Conservation (phyloP, 2,888 invertebrate species). For the Archaeoteleia sp. region DNA sequence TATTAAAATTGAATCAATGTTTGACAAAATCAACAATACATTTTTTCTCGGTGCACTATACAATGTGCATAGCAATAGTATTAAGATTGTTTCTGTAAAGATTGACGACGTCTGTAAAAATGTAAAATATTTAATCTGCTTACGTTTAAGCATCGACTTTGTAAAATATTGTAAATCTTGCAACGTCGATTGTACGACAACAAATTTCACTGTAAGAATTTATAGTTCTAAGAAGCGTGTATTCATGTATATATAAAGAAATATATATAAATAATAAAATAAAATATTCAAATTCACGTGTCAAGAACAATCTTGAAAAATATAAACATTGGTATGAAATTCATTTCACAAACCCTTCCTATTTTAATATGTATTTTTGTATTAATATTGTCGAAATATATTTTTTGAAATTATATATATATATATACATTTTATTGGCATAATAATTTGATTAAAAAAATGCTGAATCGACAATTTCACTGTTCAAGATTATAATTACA, state of each 20-base stretch:
- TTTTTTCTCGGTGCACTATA: not conserved
- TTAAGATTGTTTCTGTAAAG: slow-evolving; percentile 9
- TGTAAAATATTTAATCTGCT: slow-evolving; percentile 37
- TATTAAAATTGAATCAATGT: too few species aligned
- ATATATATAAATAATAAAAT: slow-evolving; percentile 30
- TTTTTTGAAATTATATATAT: too few species aligned
- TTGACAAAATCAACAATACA: not conserved
- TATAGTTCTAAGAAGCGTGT: slow-evolving; percentile 38
- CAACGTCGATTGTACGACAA: slow-evolving; percentile 16
- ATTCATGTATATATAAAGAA: slow-evolving; percentile 46
- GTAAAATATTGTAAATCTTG: slow-evolving; percentile 53
- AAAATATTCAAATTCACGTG: slow-evolving; percentile 35
- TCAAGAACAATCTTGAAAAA: slow-evolving; percentile 22
- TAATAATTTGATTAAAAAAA: slow-evolving; percentile 3
- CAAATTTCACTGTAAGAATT: slow-evolving; percentile 33
- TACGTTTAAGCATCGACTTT: slow-evolving; percentile 33
- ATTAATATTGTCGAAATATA: not conserved
- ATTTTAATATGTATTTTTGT: not conserved
- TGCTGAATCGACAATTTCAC: slow-evolving; percentile 5
- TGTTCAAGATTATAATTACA: slow-evolving; percentile 9
- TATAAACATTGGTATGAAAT: too few species aligned
- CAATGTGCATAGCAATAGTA: not conserved
- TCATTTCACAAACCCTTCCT: too few species aligned
- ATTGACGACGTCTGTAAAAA: slow-evolving; percentile 32
- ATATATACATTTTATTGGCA: too few species aligned